phyloP scores from a whole-genome alignment of 2,113 vertebrate species.

The Scomber scombrus region DNA sequence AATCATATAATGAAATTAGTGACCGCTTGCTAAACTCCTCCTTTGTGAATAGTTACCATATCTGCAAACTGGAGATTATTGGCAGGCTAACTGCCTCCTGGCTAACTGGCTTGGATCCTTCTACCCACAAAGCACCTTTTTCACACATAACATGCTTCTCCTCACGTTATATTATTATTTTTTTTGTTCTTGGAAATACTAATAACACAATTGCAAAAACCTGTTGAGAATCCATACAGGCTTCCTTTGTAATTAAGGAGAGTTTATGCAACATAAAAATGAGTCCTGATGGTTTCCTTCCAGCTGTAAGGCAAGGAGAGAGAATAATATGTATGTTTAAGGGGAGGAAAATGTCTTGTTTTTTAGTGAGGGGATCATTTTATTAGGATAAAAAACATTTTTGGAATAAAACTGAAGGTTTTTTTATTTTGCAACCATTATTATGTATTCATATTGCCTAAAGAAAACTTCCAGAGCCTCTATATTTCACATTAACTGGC shows the following conservation, averaged over 20 bases:
- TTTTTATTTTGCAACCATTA: slow-evolving; percentile 30
- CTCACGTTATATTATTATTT: slow-evolving; percentile 32
- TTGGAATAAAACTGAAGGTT: slow-evolving; percentile 4
- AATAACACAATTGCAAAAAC: slow-evolving; percentile 46
- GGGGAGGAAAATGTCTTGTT: slow-evolving; percentile 24
- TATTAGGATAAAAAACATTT: slow-evolving; percentile 24
- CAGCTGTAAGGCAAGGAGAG: slow-evolving; percentile 32
- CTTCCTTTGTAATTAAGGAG: slow-evolving; percentile 48
- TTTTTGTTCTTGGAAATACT: slow-evolving; percentile 50
- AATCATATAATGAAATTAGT: neutral
- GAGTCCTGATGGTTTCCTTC: slow-evolving; percentile 53
- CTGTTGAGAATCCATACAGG: slow-evolving; percentile 25
- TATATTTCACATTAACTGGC: slow-evolving; percentile 8
- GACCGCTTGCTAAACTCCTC: slow-evolving; percentile 23
- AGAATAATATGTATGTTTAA: slow-evolving; percentile 41
- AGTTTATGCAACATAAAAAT: slow-evolving; percentile 50
- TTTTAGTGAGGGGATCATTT: slow-evolving; percentile 35
- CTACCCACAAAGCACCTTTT: slow-evolving; percentile 67
- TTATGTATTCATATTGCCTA: neutral
- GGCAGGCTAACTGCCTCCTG: slow-evolving; percentile 64
- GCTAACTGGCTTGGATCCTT: slow-evolving; percentile 61
- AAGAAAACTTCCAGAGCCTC: slow-evolving; percentile 15
- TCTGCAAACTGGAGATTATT: slow-evolving; percentile 55
- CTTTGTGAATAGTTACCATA: slow-evolving; percentile 46
- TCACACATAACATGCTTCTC: slow-evolving; percentile 58